Evolutionary conservation across 2,113 vertebrate genomes (phyloP).

Genomic region (Clupea harengus): DNA sequence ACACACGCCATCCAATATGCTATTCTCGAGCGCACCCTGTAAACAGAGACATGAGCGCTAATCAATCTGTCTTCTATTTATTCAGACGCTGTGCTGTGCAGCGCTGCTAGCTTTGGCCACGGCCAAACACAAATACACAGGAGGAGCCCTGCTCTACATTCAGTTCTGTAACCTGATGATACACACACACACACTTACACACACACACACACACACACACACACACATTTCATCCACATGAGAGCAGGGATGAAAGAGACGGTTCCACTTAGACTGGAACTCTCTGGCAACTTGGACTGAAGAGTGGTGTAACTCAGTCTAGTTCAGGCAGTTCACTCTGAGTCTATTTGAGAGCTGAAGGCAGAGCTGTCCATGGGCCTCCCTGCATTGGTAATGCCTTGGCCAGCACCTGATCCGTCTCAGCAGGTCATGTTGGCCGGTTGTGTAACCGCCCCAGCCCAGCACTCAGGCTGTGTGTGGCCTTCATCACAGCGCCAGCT

Average conservation of each 20-base stretch:
- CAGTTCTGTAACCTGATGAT: not conserved
- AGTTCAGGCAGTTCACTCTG: too few species aligned
- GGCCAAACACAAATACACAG: not conserved
- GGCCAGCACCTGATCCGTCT: too few species aligned
- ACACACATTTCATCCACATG: too few species aligned
- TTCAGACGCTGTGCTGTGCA: not conserved
- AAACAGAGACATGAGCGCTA: not conserved
- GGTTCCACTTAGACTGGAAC: not conserved
- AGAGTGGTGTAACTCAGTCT: too few species aligned
- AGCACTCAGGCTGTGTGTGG: not conserved
- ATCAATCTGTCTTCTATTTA: not conserved
- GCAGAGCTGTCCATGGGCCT: too few species aligned
- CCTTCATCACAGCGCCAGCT: not conserved
- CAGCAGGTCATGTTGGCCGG: too few species aligned
- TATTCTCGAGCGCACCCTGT: not conserved
- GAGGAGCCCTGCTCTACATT: not conserved
- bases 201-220: constrained; percentile 10
- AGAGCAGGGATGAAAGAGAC: not conserved
- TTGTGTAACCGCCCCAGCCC: too few species aligned
- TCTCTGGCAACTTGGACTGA: too few species aligned
- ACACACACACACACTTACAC: not conserved
- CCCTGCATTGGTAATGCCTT: too few species aligned
- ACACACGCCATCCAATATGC: not conserved
- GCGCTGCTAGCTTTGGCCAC: not conserved
- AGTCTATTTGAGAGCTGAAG: too few species aligned